Conservation (phyloP, 2,888 invertebrate genomes). For the Nebria salina region DNA sequence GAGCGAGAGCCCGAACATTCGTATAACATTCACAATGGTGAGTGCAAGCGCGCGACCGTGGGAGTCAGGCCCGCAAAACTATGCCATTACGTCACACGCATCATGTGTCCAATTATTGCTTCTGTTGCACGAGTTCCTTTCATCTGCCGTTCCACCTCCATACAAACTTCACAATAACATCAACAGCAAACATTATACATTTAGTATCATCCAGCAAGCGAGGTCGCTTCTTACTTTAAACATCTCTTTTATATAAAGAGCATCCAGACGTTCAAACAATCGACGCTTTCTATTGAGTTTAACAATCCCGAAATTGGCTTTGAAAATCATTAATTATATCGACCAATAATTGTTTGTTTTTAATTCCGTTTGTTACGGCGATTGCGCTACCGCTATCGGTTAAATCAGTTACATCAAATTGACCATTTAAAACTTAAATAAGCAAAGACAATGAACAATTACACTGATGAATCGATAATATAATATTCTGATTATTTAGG, state of each 20-base stretch:
- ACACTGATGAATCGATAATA: too few relatives aligned
- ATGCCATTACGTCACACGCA: slow-evolving; percentile 45
- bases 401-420: too few relatives aligned
- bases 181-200: slow-evolving; percentile 5
- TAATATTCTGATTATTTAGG: too few relatives aligned
- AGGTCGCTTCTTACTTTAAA: background rate
- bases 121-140: slow-evolving; percentile 51
- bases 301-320: too few relatives aligned
- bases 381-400: background rate
- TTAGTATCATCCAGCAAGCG: background rate
- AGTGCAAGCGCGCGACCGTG: slow-evolving; percentile 29
- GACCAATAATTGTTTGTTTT: background rate
- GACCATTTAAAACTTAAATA: too few relatives aligned
- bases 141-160: slow-evolving; percentile 26
- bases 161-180: background rate
- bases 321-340: too few relatives aligned
- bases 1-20: background rate
- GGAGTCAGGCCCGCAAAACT: slow-evolving; percentile 40
- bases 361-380: background rate
- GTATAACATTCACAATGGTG: slow-evolving; percentile 1
- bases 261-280: too few relatives aligned
- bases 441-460: too few relatives aligned
- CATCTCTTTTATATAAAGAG: too few relatives aligned
- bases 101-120: slow-evolving; percentile 48
- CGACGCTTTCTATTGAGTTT: too few relatives aligned